Evolutionary conservation across 2,888 invertebrate genomes (phyloP).

Genomic region (Sthenelais limicola): DNA sequence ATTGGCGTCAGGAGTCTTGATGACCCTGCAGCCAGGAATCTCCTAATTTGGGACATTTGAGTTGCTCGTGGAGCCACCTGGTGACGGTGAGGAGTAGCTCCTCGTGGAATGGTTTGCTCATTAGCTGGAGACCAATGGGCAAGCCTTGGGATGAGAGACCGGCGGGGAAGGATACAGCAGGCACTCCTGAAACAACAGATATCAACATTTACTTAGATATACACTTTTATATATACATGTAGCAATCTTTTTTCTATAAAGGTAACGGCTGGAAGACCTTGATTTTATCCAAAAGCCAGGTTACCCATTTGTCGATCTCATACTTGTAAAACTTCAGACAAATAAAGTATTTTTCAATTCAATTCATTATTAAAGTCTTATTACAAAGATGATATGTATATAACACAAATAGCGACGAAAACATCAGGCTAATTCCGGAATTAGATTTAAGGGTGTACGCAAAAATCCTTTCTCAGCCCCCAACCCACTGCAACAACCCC

Average conservation of each 20-base stretch:
- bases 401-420: background rate
- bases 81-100: constrained; percentile 83
- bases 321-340: too few relatives aligned
- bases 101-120: constrained; percentile 86
- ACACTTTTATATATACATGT: too few relatives aligned
- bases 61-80: constrained; percentile 78
- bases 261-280: too few relatives aligned
- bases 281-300: too few relatives aligned
- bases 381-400: background rate
- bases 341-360: background rate
- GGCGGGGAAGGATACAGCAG: constrained; percentile 90
- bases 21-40: constrained; percentile 41
- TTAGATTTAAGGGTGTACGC: too few relatives aligned
- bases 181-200: constrained; percentile 81
- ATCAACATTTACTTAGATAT: too few relatives aligned
- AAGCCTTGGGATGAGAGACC: constrained; percentile 80
- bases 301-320: too few relatives aligned
- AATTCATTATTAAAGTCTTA: background rate
- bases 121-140: constrained; percentile 90
- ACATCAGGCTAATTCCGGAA: background rate
- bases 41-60: constrained; percentile 52
- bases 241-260: background rate
- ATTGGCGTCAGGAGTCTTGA: constrained; percentile 40
- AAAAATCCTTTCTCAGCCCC: too few relatives aligned
- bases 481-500: too few relatives aligned